A percentile compares a stretch with the other conserved stretches of the same genome.
These are phyloP conservation scores for Argopecten irradians DNA, from an alignment of 1,140 invertebrate species.

Conservation along the genomic window DNA sequence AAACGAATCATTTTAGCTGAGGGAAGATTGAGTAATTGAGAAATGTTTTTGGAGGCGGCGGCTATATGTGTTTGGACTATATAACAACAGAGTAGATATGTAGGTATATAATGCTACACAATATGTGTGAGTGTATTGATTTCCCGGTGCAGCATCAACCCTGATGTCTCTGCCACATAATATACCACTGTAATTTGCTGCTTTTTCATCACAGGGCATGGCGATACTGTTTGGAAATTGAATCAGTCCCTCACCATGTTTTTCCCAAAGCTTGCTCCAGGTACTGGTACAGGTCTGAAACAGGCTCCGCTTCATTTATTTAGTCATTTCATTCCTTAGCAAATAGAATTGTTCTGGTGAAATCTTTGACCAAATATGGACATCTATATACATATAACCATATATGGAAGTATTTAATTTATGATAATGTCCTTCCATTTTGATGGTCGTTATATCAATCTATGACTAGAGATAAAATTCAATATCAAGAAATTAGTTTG, in stretches of 20 bases:
- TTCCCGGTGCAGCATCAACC: neutral
- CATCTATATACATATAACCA: slow-evolving; percentile 7
- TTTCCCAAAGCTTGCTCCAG: slow-evolving; percentile 20
- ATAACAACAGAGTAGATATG: slow-evolving; percentile 10
- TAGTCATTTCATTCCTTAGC: neutral
- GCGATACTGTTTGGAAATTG: slow-evolving; percentile 9
- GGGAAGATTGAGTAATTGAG: neutral
- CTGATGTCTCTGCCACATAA: slow-evolving; percentile 21
- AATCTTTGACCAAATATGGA: slow-evolving; percentile 22
- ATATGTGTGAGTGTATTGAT: slow-evolving; percentile 17
- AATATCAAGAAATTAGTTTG: neutral
- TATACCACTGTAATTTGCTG: slow-evolving; percentile 10
- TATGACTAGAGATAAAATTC: neutral
- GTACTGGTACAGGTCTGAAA: neutral
- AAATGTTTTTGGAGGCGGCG: neutral
- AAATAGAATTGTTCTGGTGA: neutral
- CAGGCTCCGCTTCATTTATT: neutral
- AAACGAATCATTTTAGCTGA: neutral
- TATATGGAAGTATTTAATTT: slow-evolving; percentile 1
- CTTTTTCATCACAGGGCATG: slow-evolving; percentile 21
- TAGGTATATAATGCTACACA: slow-evolving; percentile 22
- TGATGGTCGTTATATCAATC: neutral
- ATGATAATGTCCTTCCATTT: neutral
- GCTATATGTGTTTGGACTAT: slow-evolving; percentile 4
- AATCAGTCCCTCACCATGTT: neutral